Conservation (phyloP, 2,888 invertebrate genomes). For the Hoplodrina blanda region DNA sequence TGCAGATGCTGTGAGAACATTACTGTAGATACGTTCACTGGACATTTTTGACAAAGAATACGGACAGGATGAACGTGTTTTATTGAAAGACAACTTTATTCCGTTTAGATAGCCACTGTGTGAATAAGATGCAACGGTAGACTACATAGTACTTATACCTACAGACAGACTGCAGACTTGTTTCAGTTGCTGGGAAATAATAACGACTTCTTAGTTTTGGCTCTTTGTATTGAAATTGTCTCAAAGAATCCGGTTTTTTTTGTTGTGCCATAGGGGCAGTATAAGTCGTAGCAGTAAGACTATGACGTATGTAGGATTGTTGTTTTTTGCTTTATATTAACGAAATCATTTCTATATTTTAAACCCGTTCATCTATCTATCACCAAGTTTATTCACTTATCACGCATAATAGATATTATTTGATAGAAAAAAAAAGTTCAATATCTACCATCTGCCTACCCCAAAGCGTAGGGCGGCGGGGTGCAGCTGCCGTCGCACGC, state of each 20-base stretch:
- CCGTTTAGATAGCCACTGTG: not conserved
- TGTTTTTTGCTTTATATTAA: not conserved
- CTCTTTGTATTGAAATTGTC: not conserved
- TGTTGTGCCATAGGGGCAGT: no score
- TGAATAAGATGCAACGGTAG: constrained; percentile 22
- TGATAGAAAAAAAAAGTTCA: constrained; percentile 67
- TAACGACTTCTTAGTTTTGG: not conserved
- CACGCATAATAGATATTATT: constrained; percentile 67
- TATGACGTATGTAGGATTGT: not conserved
- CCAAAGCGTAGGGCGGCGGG: constrained; percentile 74
- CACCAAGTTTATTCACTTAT: constrained; percentile 57
- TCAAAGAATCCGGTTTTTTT: not conserved
- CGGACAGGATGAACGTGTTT: constrained; percentile 37
- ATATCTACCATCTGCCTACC: constrained; percentile 82
- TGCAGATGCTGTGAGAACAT: constrained; percentile 33
- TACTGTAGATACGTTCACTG: constrained; percentile 15
- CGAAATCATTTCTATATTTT: constrained; percentile 51
- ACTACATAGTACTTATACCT: constrained; percentile 2
- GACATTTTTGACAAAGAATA: constrained; percentile 15
- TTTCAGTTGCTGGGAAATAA: constrained; percentile 5
- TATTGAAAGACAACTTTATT: constrained; percentile 23
- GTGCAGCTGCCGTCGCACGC: constrained; percentile 88
- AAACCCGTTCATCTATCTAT: constrained; percentile 57
- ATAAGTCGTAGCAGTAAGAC: not conserved
- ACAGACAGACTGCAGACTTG: not conserved